phyloP scores from a whole-genome alignment of 2,113 vertebrate species.

The Chionodraco myersi region DNA sequence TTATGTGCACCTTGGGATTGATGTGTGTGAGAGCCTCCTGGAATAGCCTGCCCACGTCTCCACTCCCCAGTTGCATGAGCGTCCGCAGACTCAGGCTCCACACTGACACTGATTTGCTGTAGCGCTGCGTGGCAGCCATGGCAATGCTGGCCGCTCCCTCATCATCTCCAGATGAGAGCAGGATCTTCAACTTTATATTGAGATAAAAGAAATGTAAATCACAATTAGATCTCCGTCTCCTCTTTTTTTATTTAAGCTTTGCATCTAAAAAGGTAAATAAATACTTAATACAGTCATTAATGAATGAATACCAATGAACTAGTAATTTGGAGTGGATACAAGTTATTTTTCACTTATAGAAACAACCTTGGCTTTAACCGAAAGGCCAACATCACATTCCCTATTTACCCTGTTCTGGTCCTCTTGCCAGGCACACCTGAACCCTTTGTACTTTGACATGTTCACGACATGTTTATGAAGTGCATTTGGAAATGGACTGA shows the following conservation, averaged over 20 bases:
- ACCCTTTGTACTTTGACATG: too few relatives aligned
- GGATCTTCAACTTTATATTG: slow-evolving; percentile 62
- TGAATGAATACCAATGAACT: not conserved
- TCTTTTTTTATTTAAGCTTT: not conserved
- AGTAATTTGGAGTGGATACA: too few relatives aligned
- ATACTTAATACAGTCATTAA: not conserved
- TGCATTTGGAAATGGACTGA: too few relatives aligned
- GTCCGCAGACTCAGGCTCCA: slow-evolving; percentile 89
- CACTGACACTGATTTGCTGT: slow-evolving; percentile 80
- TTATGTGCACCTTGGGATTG: slow-evolving; percentile 85
- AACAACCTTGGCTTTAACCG: not conserved
- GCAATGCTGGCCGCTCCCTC: slow-evolving; percentile 84
- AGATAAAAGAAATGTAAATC: not conserved
- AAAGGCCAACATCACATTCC: not conserved
- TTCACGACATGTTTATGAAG: too few relatives aligned
- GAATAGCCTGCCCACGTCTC: slow-evolving; percentile 78
- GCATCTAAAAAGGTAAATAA: not conserved
- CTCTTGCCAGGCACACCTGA: too few relatives aligned
- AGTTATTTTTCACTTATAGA: too few relatives aligned
- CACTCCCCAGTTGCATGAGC: slow-evolving; percentile 82
- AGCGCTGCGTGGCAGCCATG: slow-evolving; percentile 78
- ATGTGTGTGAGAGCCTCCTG: slow-evolving; percentile 86
- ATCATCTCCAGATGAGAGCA: slow-evolving; percentile 75
- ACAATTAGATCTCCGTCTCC: not conserved
- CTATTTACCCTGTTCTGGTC: not conserved